Conservation (phyloP, 2,113 vertebrate species). For the Miniopterus natalensis region DNA sequence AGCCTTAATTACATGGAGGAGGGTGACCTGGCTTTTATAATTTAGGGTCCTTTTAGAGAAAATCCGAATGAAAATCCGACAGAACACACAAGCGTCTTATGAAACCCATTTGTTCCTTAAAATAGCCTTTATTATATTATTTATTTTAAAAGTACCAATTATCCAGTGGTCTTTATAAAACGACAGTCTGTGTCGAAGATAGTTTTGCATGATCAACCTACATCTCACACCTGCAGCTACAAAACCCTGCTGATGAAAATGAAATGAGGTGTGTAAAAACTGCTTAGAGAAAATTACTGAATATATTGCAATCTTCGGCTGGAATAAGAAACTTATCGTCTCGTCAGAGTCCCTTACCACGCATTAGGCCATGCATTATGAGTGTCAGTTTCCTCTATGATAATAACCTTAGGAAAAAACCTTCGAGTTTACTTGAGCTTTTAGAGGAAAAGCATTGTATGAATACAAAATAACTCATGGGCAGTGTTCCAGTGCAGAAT, state of each 20-base stretch:
- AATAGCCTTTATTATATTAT: slow-evolving; percentile 37
- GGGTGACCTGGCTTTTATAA: slow-evolving; percentile 36
- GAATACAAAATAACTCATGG: slow-evolving; percentile 54
- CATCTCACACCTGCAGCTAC: slow-evolving; percentile 44
- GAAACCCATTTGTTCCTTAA: slow-evolving; percentile 19
- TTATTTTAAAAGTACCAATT: slow-evolving; percentile 1
- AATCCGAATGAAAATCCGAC: neutral
- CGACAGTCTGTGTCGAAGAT: neutral
- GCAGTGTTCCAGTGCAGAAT: neutral
- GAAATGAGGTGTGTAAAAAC: slow-evolving; percentile 47
- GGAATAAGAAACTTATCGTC: slow-evolving; percentile 34
- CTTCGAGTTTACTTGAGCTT: neutral
- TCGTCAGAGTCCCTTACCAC: neutral
- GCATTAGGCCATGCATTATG: slow-evolving; percentile 44
- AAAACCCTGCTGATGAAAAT: slow-evolving; percentile 58
- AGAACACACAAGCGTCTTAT: neutral
- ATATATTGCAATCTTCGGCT: slow-evolving; percentile 10
- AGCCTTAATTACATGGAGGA: neutral
- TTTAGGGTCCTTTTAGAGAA: neutral
- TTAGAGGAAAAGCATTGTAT: slow-evolving; percentile 54
- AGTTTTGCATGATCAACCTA: slow-evolving; percentile 31
- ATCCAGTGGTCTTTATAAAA: neutral
- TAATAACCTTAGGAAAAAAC: neutral
- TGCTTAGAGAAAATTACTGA: slow-evolving; percentile 63
- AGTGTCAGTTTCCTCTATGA: neutral